These are phyloP conservation scores for Channa argus DNA, from an alignment of 2,113 vertebrate species.

Conservation along the genomic window DNA sequence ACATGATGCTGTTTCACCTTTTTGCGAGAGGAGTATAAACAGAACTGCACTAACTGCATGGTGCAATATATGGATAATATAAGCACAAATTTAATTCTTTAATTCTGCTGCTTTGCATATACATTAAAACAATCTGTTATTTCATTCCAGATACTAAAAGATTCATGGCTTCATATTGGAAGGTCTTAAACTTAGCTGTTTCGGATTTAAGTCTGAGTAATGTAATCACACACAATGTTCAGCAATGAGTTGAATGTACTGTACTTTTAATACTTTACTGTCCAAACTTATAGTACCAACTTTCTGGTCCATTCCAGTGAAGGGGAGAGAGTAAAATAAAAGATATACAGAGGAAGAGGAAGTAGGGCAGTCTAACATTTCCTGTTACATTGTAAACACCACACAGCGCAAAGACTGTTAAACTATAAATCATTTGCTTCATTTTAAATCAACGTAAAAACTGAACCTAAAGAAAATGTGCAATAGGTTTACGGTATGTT, in stretches of 20 bases:
- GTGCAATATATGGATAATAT: background rate
- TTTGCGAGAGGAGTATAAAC: constrained; percentile 3
- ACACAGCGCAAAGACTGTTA: background rate
- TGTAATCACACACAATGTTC: too few relatives aligned
- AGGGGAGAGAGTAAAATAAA: background rate
- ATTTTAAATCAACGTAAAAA: background rate
- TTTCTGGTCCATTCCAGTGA: background rate
- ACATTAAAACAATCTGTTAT: too few relatives aligned
- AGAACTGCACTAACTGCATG: background rate
- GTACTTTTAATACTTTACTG: too few relatives aligned
- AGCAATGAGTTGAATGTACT: too few relatives aligned
- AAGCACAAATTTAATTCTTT: background rate
- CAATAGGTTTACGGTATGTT: background rate
- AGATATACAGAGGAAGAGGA: constrained; percentile 52
- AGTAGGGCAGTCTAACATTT: constrained; percentile 46
- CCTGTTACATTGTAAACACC: constrained; percentile 43
- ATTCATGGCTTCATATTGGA: background rate
- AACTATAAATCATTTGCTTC: background rate
- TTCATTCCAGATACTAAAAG: background rate
- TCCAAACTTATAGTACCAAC: too few relatives aligned
- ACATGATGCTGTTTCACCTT: too few relatives aligned
- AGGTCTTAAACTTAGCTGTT: too few relatives aligned
- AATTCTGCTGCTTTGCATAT: background rate
- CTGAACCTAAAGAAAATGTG: background rate
- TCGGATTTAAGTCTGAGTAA: too few relatives aligned